These are phyloP conservation scores for Odontamblyopus lacepedii DNA, from an alignment of 2,797 vertebrate species.

Conservation along the genomic window DNA sequence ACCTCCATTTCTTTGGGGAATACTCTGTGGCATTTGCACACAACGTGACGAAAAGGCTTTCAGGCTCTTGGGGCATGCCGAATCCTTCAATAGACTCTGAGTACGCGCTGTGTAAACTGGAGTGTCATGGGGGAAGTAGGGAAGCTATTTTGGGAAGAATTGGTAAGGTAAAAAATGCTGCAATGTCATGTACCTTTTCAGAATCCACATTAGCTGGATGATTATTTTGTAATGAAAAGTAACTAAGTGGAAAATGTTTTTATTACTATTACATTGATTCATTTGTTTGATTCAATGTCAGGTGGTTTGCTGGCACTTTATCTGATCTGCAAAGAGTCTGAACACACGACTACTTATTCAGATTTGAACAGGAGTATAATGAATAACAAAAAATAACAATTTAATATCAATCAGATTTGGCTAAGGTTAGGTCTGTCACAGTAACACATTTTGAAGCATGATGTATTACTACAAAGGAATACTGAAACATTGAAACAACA, in stretches of 20 bases:
- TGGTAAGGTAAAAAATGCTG: background rate
- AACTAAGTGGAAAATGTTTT: background rate
- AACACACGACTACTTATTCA: background rate
- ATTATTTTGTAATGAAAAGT: background rate
- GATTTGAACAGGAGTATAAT: background rate
- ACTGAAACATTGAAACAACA: no score
- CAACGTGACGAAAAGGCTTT: constrained; percentile 28
- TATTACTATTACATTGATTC: background rate
- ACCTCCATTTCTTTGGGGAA: constrained; percentile 32
- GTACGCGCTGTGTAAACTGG: constrained; percentile 41
- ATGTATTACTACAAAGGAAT: no score
- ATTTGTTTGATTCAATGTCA: background rate
- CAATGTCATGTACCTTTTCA: background rate
- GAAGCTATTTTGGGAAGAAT: background rate
- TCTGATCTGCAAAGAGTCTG: background rate
- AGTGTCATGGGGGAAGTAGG: constrained; percentile 28
- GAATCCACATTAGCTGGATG: background rate
- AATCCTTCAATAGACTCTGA: constrained; percentile 47
- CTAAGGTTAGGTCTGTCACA: no score
- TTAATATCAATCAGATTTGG: background rate
- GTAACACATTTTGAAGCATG: no score
- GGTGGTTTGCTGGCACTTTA: background rate
- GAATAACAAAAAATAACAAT: background rate
- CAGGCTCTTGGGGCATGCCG: constrained; percentile 21
- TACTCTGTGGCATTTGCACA: constrained; percentile 59